Base-by-base conservation (phyloP, 2,113 vertebrate genomes). In the Vulpes ferrilata region DNA sequence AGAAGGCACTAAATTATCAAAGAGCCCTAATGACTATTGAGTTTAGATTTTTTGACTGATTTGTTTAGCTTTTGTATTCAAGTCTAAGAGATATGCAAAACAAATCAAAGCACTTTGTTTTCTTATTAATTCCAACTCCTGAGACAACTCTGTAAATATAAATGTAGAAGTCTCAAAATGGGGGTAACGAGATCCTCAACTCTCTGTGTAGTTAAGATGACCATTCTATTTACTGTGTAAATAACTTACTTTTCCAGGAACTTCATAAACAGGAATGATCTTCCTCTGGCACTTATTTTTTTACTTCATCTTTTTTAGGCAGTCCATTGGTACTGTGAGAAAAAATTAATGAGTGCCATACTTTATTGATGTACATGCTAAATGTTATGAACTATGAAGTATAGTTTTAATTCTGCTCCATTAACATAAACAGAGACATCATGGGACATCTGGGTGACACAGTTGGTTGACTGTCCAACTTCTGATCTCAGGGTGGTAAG, bases 51-150 rank as follows among this genome's bases (percentile, higher is more conserved):
- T 35, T 94, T 62, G 12, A 4, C 76, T 71, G 62, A 0, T 85
- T 5, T 65, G 32, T 62, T 89, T 85, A 73, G 22, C 74, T 92
- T 95, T 84, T 57, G 12, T 48, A 55, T 55, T 64, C 35, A 90
- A 0, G 1, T 80, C 2, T 87, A 76, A 95, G 43, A 85, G 5
- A 71, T 35, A 73, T 38, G 13, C 10, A 59, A 80, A 67, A 62
- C 6, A 88, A 85, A 79, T 3, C 32, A 25, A 19, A 48, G 27
- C 16, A 88, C 30, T n/a, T 23, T 30, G 11, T 7, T 93, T 82
- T 85, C 57, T 55, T 59, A 7, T 67, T 69, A 55, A 79, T 87
- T 69, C 51, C 1, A 74, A 10, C 4, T 67, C 5, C 20, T 88
- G 55, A 90, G 27, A 79, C 30, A 92, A 62, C 5, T 43, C 38